A percentile compares a stretch with the other conserved stretches of the same genome.
Evolutionary conservation across 2,113 vertebrate genomes (phyloP).

Genomic region (Leuciscus idus): DNA sequence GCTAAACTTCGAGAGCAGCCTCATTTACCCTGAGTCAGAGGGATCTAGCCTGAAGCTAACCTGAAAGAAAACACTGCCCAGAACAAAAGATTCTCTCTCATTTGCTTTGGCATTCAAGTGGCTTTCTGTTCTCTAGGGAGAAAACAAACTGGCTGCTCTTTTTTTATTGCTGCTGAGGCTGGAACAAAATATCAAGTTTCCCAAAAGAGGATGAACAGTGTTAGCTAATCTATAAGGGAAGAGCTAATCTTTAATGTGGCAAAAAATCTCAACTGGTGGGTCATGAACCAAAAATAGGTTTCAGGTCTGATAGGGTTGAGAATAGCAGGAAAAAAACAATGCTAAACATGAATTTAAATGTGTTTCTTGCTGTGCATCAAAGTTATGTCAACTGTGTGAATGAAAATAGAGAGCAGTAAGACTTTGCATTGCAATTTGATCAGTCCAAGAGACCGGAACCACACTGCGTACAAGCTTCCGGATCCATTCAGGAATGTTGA

Average conservation of each 20-base stretch:
- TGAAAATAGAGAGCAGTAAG: not conserved
- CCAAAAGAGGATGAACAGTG: not conserved
- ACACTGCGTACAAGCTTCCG: slow-evolving; percentile 21
- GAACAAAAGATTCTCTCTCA: slow-evolving; percentile 17
- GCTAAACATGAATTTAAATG: not conserved
- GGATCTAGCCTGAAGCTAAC: not conserved
- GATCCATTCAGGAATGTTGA: slow-evolving; percentile 42
- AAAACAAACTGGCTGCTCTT: slow-evolving; percentile 19
- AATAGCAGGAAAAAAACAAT: not conserved
- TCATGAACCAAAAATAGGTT: not conserved
- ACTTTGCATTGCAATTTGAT: slow-evolving; percentile 12
- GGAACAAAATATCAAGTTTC: slow-evolving; percentile 21
- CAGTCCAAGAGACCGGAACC: not conserved
- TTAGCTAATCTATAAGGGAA: not conserved
- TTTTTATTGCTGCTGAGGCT: slow-evolving; percentile 24
- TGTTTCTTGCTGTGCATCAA: not conserved
- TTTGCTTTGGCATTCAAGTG: slow-evolving; percentile 10
- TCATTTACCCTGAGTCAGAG: not conserved
- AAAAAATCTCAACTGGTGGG: not conserved
- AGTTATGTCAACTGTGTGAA: not conserved
- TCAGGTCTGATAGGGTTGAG: not conserved
- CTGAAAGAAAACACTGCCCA: slow-evolving; percentile 1
- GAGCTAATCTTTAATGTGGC: not conserved
- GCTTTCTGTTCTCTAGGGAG: slow-evolving; percentile 11
- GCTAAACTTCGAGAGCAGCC: not conserved